A percentile compares a stretch with the other conserved stretches of the same genome.
These are phyloP conservation scores for Sinella curviseta DNA, from an alignment of 1,140 invertebrate species.

Conservation along the genomic window DNA sequence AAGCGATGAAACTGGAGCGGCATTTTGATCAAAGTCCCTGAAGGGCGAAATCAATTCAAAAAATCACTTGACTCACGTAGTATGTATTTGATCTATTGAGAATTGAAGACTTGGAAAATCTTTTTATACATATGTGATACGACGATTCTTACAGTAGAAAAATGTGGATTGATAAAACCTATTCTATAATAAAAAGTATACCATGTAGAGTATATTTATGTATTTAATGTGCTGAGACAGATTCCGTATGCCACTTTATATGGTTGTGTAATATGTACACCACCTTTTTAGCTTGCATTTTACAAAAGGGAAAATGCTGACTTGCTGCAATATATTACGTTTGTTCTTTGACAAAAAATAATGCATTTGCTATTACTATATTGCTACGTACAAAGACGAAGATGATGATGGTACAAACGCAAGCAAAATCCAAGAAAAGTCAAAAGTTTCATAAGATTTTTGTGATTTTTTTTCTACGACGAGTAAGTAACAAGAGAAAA, in stretches of 20 bases:
- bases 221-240: no score
- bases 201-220: no score
- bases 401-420: neutral
- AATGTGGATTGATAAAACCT: no score
- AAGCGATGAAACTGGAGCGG: constrained; percentile 17
- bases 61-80: constrained; percentile 21
- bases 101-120: constrained; percentile 15
- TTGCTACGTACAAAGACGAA: neutral
- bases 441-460: neutral
- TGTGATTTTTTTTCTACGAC: neutral
- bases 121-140: neutral
- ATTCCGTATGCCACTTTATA: no score
- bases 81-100: constrained; percentile 22
- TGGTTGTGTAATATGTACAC: no score
- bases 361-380: neutral
- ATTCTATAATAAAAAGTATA: no score
- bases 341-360: constrained; percentile 17
- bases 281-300: neutral
- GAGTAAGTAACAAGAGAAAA: neutral
- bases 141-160: no score
- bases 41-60: constrained; percentile 24
- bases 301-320: constrained; percentile 1
- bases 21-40: constrained; percentile 27
- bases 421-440: neutral
- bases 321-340: constrained; percentile 7